Base-by-base conservation (phyloP, 1,140 invertebrate genomes). In the Trachelipus rathkii region DNA sequence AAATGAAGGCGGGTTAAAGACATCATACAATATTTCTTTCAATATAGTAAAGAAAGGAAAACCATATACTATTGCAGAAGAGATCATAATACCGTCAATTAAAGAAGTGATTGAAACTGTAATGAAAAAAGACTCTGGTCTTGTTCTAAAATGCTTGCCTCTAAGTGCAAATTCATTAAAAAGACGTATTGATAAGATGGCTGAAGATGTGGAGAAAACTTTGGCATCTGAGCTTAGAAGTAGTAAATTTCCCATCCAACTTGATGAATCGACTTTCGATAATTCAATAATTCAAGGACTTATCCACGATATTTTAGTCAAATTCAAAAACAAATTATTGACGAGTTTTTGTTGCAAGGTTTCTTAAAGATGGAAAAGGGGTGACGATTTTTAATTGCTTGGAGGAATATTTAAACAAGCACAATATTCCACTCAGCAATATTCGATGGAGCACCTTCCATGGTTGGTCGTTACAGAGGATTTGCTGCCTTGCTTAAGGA, bases 381-480 rank as follows among this genome's bases (percentile, higher is more conserved):
- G 70, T 50, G 45, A 72, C 45, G 19, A 79, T 76, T 79, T 79
- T 79, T 71, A 53, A 24, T 67, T 77, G 73, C 50, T 73, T 84
- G 50, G 73, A 83, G 75, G 73, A 82, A 44, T 83, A 83, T 83
- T 84, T 79, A 70, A 50, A 82, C 19, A 80, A 80, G 76, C 82
- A 83, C 76, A 76, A 84, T 84, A 70, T 71, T n/a, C 82, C 53
- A 82, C 81, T 72, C 77, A 78, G 75, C 78, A 83, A 81, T 73
- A n/a, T n/a, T n/a, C n/a, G 82, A 85, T 83, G 82, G 81, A 73
- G 81, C 80, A 81, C 81, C 77, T 73, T 77, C 82, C 68, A 83
- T 83, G 81, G 71, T 79, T 74, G 82, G 80, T 43, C 71, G 81
- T 43, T 81, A 84, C 77, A 77, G 74, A 75, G 78, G 76, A 60